These are phyloP conservation scores for Gyrodactylus bullatarudis DNA, from an alignment of 1,140 invertebrate genomes.

Conservation along the genomic window DNA sequence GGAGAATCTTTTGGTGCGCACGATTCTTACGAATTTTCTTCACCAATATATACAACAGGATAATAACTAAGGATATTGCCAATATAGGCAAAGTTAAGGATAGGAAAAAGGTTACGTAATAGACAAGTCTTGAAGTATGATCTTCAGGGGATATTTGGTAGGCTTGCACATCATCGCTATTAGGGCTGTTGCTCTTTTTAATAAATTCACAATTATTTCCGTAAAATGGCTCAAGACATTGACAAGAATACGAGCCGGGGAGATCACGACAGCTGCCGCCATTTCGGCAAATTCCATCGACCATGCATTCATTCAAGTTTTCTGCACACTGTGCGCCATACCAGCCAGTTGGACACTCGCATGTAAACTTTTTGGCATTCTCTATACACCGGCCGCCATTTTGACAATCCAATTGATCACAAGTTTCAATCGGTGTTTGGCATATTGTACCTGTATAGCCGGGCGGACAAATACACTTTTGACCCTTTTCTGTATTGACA, in stretches of 20 bases:
- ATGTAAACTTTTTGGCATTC: neutral
- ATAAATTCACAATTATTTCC: neutral
- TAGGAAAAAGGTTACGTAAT: neutral
- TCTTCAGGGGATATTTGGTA: no score
- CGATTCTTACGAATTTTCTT: neutral
- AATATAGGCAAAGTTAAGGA: neutral
- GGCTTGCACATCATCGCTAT: neutral
- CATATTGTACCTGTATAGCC: neutral
- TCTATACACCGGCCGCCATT: slow-evolving; percentile 3
- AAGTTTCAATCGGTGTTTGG: neutral
- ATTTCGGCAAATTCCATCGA: neutral
- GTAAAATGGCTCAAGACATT: neutral
- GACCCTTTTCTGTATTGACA: neutral
- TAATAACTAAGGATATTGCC: neutral
- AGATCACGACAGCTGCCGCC: neutral
- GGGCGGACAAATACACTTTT: neutral
- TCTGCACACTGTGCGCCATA: neutral
- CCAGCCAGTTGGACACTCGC: slow-evolving; percentile 4
- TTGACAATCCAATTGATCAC: neutral
- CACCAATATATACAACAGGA: neutral
- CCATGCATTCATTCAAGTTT: slow-evolving; percentile 4
- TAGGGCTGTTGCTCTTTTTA: neutral
- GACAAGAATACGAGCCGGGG: slow-evolving; percentile 4
- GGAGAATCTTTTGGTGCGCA: no score
- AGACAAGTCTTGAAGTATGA: neutral